Percentiles rank a stretch among this genome's conserved stretches.
phyloP scores from a whole-genome alignment of 2,888 invertebrate species.

The Aporophyla lueneburgensis region DNA sequence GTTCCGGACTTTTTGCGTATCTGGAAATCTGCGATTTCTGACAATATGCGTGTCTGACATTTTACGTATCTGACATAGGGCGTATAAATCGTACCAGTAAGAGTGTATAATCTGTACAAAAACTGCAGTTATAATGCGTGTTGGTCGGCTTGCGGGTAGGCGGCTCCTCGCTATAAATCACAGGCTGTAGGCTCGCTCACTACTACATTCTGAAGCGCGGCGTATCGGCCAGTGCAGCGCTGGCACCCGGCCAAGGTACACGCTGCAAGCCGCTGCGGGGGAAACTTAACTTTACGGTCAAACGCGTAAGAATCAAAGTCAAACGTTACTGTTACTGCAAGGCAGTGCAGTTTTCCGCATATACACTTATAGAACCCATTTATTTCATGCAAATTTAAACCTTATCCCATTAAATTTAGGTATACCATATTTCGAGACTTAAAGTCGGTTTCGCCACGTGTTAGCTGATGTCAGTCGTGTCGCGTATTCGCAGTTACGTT shows the following conservation, averaged over 20 bases:
- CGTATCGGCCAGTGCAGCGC: slow-evolving; percentile 25
- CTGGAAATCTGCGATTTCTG: too few relatives aligned
- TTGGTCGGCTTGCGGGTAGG: neutral
- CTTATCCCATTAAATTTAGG: neutral
- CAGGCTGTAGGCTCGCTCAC: slow-evolving; percentile 20
- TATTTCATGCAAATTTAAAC: slow-evolving; percentile 12
- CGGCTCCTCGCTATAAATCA: slow-evolving; percentile 35
- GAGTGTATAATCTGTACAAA: slow-evolving; percentile 19
- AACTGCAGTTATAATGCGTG: slow-evolving; percentile 32
- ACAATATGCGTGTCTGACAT: too few relatives aligned
- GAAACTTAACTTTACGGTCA: slow-evolving; percentile 6
- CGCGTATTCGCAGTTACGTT: slow-evolving; percentile 62
- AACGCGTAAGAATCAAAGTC: slow-evolving; percentile 8
- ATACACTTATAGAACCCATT: neutral
- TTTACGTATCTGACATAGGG: too few relatives aligned
- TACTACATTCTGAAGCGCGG: slow-evolving; percentile 23
- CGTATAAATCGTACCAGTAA: too few relatives aligned
- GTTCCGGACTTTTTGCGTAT: too few relatives aligned
- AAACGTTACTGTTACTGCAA: neutral
- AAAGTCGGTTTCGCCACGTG: slow-evolving; percentile 1
- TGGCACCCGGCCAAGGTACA: slow-evolving; percentile 50
- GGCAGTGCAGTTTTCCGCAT: slow-evolving; percentile 51
- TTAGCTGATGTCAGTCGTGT: slow-evolving; percentile 43
- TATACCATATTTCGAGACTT: neutral
- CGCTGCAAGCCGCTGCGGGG: neutral